Base-by-base conservation (phyloP, 2,888 invertebrate genomes). In the Scaptomyza caliginosa region DNA sequence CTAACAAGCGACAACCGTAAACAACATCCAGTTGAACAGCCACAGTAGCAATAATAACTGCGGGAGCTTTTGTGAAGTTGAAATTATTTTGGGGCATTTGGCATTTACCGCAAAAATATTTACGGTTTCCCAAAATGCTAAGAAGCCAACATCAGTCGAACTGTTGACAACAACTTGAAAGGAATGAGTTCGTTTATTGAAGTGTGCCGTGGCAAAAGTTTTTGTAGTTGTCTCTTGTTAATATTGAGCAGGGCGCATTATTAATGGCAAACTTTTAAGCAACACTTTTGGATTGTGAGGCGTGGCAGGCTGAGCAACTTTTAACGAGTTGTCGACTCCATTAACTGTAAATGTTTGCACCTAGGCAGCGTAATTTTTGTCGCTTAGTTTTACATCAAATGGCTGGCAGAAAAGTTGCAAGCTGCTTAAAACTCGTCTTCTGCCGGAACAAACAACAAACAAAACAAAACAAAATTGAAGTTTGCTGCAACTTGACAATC, bases 191-290 rank as follows among this genome's bases (percentile, higher is more conserved):
- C 67, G 81, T 73, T 80, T 76, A 84, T 83, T 67, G 79, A 66
- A 84, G 81, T 68, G 56, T 7, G 21, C 32, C 13, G 11, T 55
- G 52, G 60, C 46, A 74, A 74, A 67, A 55, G 84, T 80, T 34
- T 78, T 60, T n/a, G n/a, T n/a, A 69, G 74, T 66, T 54, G 36
- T 32, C 48, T 68, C 81, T 84, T 81, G 81, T 84, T 81, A 81
- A 81, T 81, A 81, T 82, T 66, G 85, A 84, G 85, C 81, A 82
- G 67, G 67, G 67, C 71, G 77, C 77, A 81, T 84, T 81, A 81
- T 81, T 81, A 84, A 81, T 81, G 74, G 74, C 68, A 69, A 81
- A 81, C 82, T 84, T 84, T 66, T 66, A 62, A 67, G 63, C 74
- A 82, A 82, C 78, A 79, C 79, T 79, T 63, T 30, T 67, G 63